Evolutionary conservation across 2,888 invertebrate species (phyloP).

Genomic region (Himalopsyche japonica): DNA sequence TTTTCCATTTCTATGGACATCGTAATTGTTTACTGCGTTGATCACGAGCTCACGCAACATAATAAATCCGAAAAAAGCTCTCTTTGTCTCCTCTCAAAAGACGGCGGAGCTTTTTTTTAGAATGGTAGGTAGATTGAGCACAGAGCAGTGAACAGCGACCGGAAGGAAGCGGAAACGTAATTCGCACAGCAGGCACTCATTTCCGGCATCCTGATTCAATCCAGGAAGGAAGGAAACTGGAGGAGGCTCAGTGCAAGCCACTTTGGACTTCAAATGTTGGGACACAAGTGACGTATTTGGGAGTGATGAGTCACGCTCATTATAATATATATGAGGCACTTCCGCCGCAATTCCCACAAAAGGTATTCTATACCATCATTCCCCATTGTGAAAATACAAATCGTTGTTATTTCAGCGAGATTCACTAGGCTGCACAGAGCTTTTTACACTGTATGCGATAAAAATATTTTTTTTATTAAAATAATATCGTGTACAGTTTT

Average conservation of each 20-base stretch:
- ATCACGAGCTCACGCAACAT: not conserved
- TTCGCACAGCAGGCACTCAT: slow-evolving; percentile 40
- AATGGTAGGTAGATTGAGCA: not conserved
- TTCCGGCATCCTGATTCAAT: slow-evolving; percentile 41
- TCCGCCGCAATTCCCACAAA: not conserved
- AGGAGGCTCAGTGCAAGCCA: slow-evolving; percentile 22
- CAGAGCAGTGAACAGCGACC: slow-evolving; percentile 2
- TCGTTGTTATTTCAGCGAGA: too few species aligned
- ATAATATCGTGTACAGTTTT: too few species aligned
- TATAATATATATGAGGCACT: not conserved
- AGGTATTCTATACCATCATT: not conserved
- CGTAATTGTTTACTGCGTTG: not conserved
- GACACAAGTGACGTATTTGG: not conserved
- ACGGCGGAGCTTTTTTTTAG: not conserved
- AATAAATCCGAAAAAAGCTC: not conserved
- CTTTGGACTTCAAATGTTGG: slow-evolving; percentile 18
- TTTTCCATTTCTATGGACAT: not conserved
- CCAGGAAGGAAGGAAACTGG: slow-evolving; percentile 33
- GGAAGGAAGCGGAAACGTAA: slow-evolving; percentile 38
- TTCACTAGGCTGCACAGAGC: too few species aligned
- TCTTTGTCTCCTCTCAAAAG: not conserved
- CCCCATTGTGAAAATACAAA: too few species aligned
- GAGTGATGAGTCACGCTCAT: slow-evolving; percentile 6
- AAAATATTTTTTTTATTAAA: too few species aligned
- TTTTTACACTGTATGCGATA: too few species aligned